Evolutionary conservation across 2,888 invertebrate species (phyloP), one percentile per base, ranked within the genome.

Genomic region (Oscheius sp.): DNA sequence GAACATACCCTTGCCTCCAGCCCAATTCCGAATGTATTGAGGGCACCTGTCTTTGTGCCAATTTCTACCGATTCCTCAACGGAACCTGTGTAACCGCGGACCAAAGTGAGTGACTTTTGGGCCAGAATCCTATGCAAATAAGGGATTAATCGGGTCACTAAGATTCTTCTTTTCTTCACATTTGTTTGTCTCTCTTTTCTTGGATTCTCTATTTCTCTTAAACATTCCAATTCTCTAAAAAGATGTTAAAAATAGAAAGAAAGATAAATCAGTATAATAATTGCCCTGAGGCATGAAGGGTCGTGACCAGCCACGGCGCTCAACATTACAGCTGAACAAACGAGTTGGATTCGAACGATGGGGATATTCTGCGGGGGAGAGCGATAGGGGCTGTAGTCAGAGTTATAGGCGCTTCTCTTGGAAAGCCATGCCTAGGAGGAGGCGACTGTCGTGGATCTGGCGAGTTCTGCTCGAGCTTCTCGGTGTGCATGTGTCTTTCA

Each of bases 381-480:
- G 20, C 3, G 12, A 66, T 15, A 33, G 17, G 33, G 33, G 27
- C 20, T 48, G 33, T 6, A 68, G 39, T 68, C 23, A 37, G 20
- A 25, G 3, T 58, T 75, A 17, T 70, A 82, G 82, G 80, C 61
- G 71, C 73, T 31, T 75, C 82, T 8, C 69, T 84, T 23, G 79
- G 78, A 25, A 66, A 71, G 45, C 68, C 72, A 17, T 84, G 84
- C 67, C 76, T 74, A 20, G 70, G 74, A 25, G 79, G 73, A 17
- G 65, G 65, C 27, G 84, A 84, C 46, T 84, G 84, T 65, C 70
- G 65, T 33, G 84, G 84, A 2, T 69, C 71, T n/a, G 84, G 84
- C 12, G 84, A 84, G 63, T 84, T 75, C 71, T 84, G 84, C 70
- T 79, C 75, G 8, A 75, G 74, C 8, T 76, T 77, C 66, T 77